Conservation (phyloP, 2,888 invertebrate genomes). For the Abrostola tripartita region DNA sequence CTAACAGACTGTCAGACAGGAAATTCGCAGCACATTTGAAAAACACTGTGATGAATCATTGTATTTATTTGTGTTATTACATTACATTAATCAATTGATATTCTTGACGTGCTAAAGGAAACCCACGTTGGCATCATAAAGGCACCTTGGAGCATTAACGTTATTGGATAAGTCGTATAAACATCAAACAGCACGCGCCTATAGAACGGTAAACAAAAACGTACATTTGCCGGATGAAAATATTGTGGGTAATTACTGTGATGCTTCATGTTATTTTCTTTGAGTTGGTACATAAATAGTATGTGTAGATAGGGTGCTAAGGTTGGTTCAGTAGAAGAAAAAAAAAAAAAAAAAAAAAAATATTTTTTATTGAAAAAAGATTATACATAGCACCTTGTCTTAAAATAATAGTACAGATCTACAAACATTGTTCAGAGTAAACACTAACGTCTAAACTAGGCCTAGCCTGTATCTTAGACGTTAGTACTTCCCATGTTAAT, state of each 20-base stretch:
- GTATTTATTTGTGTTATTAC: slow-evolving; percentile 46
- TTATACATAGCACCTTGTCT: too few relatives aligned
- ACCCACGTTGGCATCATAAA: slow-evolving; percentile 45
- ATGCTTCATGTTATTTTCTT: slow-evolving; percentile 64
- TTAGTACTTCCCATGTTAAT: too few relatives aligned
- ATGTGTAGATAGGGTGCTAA: neutral
- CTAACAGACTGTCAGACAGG: slow-evolving; percentile 49
- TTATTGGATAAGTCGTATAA: slow-evolving; percentile 84
- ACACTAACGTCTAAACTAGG: too few relatives aligned
- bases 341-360: too few relatives aligned
- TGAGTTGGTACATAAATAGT: slow-evolving; percentile 34
- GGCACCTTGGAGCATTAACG: slow-evolving; percentile 73
- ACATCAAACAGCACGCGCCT: slow-evolving; percentile 76
- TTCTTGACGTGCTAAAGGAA: slow-evolving; percentile 57
- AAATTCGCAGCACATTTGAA: slow-evolving; percentile 42
- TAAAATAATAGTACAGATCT: too few relatives aligned
- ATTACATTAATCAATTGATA: slow-evolving; percentile 63
- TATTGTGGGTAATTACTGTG: slow-evolving; percentile 70
- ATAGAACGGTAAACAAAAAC: slow-evolving; percentile 71
- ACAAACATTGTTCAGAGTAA: too few relatives aligned
- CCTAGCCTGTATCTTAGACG: too few relatives aligned
- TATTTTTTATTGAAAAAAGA: too few relatives aligned
- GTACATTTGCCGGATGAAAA: slow-evolving; percentile 70
- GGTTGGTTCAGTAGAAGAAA: slow-evolving; percentile 1
- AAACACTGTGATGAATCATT: slow-evolving; percentile 54